Percentiles rank a stretch among this genome's conserved stretches.
Evolutionary conservation across 2,888 invertebrate species (phyloP).

Genomic region (Trissolcus japonicus): DNA sequence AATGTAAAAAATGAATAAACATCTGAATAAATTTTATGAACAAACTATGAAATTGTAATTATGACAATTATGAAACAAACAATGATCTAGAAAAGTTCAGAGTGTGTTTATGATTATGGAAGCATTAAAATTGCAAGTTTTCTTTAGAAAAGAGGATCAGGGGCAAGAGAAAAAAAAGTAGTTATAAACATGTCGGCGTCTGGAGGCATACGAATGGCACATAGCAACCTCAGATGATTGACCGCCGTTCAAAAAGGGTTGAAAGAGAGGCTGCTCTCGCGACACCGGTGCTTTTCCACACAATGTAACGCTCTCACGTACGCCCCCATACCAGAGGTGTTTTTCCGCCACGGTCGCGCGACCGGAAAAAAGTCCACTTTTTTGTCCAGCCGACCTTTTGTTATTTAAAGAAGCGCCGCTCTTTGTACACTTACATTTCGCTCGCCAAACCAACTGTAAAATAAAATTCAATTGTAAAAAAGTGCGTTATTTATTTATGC

Average conservation of each 20-base stretch:
- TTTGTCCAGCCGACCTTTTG: conserved; percentile 17
- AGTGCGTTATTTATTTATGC: too few relatives aligned
- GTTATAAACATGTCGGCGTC: conserved; percentile 18
- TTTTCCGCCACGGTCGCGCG: conserved; percentile 1
- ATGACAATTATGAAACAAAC: not conserved
- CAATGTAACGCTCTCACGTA: conserved; percentile 1
- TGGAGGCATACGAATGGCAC: conserved; percentile 21
- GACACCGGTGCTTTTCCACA: conserved; percentile 10
- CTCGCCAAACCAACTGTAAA: too few relatives aligned
- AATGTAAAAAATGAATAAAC: too few relatives aligned
- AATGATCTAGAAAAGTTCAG: not conserved
- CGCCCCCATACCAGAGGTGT: not conserved
- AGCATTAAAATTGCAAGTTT: conserved; percentile 34
- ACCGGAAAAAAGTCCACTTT: conserved; percentile 25
- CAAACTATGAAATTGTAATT: too few relatives aligned
- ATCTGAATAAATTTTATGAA: too few relatives aligned
- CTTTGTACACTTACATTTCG: conserved; percentile 12
- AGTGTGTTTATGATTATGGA: conserved; percentile 9
- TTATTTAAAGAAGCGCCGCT: conserved; percentile 16
- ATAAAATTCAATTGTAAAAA: too few relatives aligned
- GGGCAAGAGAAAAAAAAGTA: not conserved
- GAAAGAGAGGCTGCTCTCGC: conserved; percentile 39
- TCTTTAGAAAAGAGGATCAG: not conserved
- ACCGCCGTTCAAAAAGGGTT: conserved; percentile 56
- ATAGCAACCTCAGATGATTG: conserved; percentile 59